A percentile compares a stretch with the other conserved stretches of the same genome.
phyloP scores from a whole-genome alignment of 2,888 invertebrate species.

The Lasioglossum lativentre region DNA sequence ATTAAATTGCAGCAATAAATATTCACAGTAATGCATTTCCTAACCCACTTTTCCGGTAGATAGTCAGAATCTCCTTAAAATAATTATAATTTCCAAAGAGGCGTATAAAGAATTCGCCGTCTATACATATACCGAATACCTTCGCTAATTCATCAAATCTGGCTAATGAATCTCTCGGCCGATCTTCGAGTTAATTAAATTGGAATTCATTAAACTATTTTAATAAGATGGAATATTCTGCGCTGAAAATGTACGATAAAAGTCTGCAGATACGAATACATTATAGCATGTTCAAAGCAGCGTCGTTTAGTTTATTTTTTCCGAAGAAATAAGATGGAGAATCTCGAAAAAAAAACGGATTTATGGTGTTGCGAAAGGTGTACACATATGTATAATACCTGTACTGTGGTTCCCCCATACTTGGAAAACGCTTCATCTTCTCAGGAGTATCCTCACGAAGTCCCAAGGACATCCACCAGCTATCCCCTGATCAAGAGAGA shows the following conservation, averaged over 20 bases:
- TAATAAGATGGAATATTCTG: background rate
- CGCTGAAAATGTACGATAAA: background rate
- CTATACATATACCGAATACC: background rate
- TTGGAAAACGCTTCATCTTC: constrained; percentile 15
- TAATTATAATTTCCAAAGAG: background rate
- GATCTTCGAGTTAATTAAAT: constrained; percentile 4
- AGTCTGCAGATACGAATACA: background rate
- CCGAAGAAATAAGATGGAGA: background rate
- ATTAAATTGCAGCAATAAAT: background rate
- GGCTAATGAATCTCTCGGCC: background rate
- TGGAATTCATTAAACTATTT: background rate
- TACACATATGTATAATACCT: background rate
- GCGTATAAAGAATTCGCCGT: background rate
- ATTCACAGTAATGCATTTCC: background rate
- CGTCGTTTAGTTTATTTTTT: background rate
- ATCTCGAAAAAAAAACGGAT: background rate
- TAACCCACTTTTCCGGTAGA: background rate
- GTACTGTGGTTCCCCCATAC: background rate
- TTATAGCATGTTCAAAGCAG: background rate
- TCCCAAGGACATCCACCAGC: constrained; percentile 50
- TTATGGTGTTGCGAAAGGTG: background rate
- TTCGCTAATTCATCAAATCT: background rate
- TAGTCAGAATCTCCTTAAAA: background rate
- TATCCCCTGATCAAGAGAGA: constrained; percentile 23
- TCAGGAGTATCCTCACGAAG: constrained; percentile 57